A percentile compares a stretch with the other conserved stretches of the same genome.
These are phyloP conservation scores for Druceiella hillmani DNA, from an alignment of 2,888 invertebrate species.

Conservation along the genomic window DNA sequence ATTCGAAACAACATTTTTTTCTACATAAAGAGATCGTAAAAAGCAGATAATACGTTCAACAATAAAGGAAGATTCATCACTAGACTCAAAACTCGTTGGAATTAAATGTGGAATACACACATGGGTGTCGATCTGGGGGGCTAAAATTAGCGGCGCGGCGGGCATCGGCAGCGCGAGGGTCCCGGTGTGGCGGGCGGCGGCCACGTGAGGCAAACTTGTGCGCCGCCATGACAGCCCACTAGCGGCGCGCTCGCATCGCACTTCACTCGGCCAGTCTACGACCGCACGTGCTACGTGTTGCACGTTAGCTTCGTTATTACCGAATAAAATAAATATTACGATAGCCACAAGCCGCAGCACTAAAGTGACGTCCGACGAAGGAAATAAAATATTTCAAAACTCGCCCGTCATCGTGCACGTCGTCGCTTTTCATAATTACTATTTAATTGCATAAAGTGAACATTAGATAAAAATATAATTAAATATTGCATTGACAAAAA, in stretches of 20 bases:
- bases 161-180: conserved; percentile 34
- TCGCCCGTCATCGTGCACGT: conserved; percentile 1
- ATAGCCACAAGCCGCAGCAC: conserved; percentile 17
- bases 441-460: too few species aligned
- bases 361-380: not conserved
- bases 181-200: conserved; percentile 17
- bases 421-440: too few species aligned
- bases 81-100: too few species aligned
- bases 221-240: too few species aligned
- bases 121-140: conserved; percentile 52
- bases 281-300: conserved; percentile 9
- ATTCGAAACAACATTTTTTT: too few species aligned
- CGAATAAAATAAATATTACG: not conserved
- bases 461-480: too few species aligned
- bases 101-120: too few species aligned
- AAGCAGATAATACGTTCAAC: too few species aligned
- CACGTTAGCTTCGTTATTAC: conserved; percentile 20
- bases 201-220: conserved; percentile 29
- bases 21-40: too few species aligned
- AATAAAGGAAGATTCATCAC: too few species aligned
- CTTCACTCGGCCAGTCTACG: conserved; percentile 9
- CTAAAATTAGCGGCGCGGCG: conserved; percentile 55
- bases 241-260: conserved; percentile 18
- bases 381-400: conserved; percentile 4
- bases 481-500: too few species aligned